These are phyloP conservation scores for Gortyna flavago DNA, from an alignment of 2,888 invertebrate species.

Conservation along the genomic window DNA sequence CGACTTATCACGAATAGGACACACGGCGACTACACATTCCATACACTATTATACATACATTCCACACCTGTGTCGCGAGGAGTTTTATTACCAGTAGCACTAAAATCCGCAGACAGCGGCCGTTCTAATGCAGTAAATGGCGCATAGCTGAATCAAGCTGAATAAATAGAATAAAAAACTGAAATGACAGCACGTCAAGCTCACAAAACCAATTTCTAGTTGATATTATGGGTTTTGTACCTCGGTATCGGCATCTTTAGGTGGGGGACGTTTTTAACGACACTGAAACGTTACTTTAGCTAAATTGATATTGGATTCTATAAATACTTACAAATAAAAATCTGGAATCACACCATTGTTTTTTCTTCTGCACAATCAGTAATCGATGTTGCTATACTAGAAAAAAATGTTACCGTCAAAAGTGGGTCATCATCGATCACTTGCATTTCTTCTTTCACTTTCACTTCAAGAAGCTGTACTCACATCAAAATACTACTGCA, in stretches of 20 bases:
- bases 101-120: conserved; percentile 81
- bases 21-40: conserved; percentile 71
- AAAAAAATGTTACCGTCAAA: conserved; percentile 76
- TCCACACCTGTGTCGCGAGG: conserved; percentile 74
- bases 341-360: conserved; percentile 91
- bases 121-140: conserved; percentile 88
- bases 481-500: background rate
- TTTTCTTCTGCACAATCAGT: conserved; percentile 89
- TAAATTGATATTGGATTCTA: conserved; percentile 87
- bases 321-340: conserved; percentile 91
- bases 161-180: conserved; percentile 88
- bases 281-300: conserved; percentile 80
- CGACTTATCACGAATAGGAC: conserved; percentile 72
- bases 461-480: conserved; percentile 56
- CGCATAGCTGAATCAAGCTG: conserved; percentile 88
- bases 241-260: conserved; percentile 77
- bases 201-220: conserved; percentile 75
- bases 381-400: conserved; percentile 82
- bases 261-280: conserved; percentile 76
- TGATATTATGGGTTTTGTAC: conserved; percentile 75
- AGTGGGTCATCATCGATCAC: conserved; percentile 81
- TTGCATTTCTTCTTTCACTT: conserved; percentile 70
- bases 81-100: conserved; percentile 80
- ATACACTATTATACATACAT: conserved; percentile 73
- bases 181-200: conserved; percentile 87